Evolutionary conservation across 2,113 vertebrate genomes (phyloP).

Genomic region (Lanius collurio): DNA sequence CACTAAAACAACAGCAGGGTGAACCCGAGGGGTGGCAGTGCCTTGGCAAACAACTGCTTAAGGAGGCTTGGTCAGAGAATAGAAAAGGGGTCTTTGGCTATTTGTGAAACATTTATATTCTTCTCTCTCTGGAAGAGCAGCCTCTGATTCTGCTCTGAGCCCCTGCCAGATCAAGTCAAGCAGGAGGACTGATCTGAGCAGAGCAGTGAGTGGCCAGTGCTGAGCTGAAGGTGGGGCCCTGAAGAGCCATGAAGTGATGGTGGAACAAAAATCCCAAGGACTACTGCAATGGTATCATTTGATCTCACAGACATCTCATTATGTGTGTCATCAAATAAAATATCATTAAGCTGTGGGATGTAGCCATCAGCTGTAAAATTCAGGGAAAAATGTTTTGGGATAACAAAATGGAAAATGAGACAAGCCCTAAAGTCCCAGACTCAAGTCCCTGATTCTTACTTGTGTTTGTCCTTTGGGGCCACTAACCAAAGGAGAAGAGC

Average conservation of each 20-base stretch:
- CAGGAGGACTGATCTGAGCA: not conserved
- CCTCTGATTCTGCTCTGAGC: not conserved
- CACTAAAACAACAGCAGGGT: not conserved
- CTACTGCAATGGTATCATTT: not conserved
- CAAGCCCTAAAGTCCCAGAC: not conserved
- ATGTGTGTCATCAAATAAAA: not conserved
- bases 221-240: not conserved
- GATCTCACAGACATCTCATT: not conserved
- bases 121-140: not conserved
- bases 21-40: not conserved
- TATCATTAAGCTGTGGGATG: not conserved
- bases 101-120: not conserved
- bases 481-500: not conserved
- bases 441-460: not conserved
- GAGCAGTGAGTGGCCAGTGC: not conserved
- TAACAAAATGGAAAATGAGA: not conserved
- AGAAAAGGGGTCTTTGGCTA: not conserved
- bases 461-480: not conserved
- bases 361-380: not conserved
- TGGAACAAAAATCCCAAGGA: not conserved
- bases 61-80: not conserved
- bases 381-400: not conserved
- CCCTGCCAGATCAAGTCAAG: not conserved
- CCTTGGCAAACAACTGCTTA: not conserved
- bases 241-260: not conserved